These are phyloP conservation scores for Plusia festucae DNA, from an alignment of 2,888 invertebrate species.

Conservation along the genomic window DNA sequence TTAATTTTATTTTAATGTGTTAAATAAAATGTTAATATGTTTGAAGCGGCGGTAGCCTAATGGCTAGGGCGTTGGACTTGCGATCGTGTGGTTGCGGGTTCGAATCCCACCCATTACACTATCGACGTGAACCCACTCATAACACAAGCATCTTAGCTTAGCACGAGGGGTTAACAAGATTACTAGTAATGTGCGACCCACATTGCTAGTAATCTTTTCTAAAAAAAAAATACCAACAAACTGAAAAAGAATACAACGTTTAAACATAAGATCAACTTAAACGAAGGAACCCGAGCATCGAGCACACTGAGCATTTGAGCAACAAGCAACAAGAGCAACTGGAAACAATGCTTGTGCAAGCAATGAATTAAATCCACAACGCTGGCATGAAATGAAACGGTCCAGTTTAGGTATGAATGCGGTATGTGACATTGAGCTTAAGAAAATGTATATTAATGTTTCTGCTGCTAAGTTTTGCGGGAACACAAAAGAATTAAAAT, in stretches of 20 bases:
- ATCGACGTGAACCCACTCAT: too few species aligned
- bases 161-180: too few species aligned
- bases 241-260: conserved; percentile 43
- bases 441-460: neutral
- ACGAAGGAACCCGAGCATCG: conserved; percentile 26
- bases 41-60: too few species aligned
- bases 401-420: conserved; percentile 22
- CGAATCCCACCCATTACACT: too few species aligned
- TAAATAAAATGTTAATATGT: too few species aligned
- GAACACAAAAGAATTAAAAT: neutral
- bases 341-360: conserved; percentile 59
- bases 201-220: too few species aligned
- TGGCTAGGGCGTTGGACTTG: too few species aligned
- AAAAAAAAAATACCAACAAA: conserved; percentile 17
- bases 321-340: conserved; percentile 54
- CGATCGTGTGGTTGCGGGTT: too few species aligned
- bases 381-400: conserved; percentile 49
- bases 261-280: conserved; percentile 42
- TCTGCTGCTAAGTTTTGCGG: neutral
- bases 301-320: conserved; percentile 15
- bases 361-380: conserved; percentile 64
- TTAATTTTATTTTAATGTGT: too few species aligned
- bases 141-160: too few species aligned
- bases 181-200: too few species aligned
- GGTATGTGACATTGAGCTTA: conserved; percentile 29